These are phyloP conservation scores for Anser brachyrhynchus DNA, from an alignment of 2,113 vertebrate genomes.

Conservation along the genomic window DNA sequence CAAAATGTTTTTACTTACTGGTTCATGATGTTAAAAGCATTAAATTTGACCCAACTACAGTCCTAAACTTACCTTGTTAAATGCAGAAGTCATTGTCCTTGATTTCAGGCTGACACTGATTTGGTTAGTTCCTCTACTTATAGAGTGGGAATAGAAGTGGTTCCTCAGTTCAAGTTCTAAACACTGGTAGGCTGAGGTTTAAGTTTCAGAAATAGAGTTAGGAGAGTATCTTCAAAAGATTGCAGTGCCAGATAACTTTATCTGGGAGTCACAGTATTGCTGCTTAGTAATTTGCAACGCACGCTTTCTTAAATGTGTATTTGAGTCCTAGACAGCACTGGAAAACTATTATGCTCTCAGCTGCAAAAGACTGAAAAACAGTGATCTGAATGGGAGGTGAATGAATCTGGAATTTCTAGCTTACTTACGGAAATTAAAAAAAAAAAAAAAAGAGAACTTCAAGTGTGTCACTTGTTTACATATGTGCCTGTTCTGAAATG, in stretches of 20 bases:
- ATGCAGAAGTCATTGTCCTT: background rate
- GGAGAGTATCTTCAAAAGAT: background rate
- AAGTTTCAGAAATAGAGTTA: background rate
- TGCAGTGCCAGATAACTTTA: background rate
- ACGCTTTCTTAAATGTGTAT: background rate
- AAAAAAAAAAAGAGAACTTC: rapidly evolving
- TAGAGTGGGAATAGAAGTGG: background rate
- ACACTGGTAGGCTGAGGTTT: background rate
- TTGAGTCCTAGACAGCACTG: background rate
- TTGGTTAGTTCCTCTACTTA: background rate
- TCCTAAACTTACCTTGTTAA: background rate
- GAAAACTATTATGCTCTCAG: background rate
- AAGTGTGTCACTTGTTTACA: background rate
- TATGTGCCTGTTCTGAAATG: background rate
- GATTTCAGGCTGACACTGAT: background rate
- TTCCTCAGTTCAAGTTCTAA: background rate
- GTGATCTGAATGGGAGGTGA: background rate
- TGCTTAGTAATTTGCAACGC: background rate
- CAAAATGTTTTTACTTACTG: background rate
- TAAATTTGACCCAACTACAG: background rate
- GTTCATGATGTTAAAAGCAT: background rate
- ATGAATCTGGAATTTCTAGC: background rate
- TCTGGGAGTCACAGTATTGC: background rate
- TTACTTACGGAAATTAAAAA: background rate
- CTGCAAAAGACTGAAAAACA: background rate